Evolutionary conservation across 2,888 invertebrate species (phyloP).

Genomic region (Trichopria drosophilae): DNA sequence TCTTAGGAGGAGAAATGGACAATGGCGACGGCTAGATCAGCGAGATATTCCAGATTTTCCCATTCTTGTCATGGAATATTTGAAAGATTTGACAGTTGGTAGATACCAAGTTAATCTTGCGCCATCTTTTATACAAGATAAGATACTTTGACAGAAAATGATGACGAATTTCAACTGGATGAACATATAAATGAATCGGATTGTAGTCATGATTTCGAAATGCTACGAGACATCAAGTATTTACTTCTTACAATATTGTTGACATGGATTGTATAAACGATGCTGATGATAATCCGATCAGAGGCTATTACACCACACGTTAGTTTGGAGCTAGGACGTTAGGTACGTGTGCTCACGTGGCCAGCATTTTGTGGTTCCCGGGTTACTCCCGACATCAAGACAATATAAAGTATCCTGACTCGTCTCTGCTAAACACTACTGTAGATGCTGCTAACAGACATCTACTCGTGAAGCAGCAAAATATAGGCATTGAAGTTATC

Average conservation of each 20-base stretch:
- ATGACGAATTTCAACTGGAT: constrained; percentile 19
- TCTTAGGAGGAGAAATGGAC: constrained; percentile 12
- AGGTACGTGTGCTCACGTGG: too few species aligned
- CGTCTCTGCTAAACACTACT: constrained; percentile 9
- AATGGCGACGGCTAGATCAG: constrained; percentile 6
- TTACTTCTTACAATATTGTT: constrained; percentile 8
- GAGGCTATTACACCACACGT: constrained; percentile 11
- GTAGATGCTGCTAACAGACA: too few species aligned
- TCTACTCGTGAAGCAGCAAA: too few species aligned
- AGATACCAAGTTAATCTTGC: constrained; percentile 23
- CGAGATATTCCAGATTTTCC: constrained; percentile 14
- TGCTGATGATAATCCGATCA: constrained; percentile 6
- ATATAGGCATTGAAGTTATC: too few species aligned
- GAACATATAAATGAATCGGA: constrained; percentile 3
- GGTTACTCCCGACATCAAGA: constrained; percentile 10
- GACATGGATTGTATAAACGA: constrained; percentile 6
- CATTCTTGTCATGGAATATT: constrained; percentile 2
- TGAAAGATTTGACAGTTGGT: constrained; percentile 17
- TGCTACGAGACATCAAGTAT: constrained; percentile 19
- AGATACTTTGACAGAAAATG: constrained; percentile 12
- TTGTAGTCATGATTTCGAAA: too few species aligned
- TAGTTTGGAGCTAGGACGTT: constrained; percentile 8
- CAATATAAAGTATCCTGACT: constrained; percentile 16
- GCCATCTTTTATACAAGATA: constrained; percentile 22
- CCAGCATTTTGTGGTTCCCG: too few species aligned